Percentiles rank a stretch among this genome's conserved stretches.
These are phyloP conservation scores for Zalophus californianus DNA, from an alignment of 2,797 vertebrate genomes.

Conservation along the genomic window DNA sequence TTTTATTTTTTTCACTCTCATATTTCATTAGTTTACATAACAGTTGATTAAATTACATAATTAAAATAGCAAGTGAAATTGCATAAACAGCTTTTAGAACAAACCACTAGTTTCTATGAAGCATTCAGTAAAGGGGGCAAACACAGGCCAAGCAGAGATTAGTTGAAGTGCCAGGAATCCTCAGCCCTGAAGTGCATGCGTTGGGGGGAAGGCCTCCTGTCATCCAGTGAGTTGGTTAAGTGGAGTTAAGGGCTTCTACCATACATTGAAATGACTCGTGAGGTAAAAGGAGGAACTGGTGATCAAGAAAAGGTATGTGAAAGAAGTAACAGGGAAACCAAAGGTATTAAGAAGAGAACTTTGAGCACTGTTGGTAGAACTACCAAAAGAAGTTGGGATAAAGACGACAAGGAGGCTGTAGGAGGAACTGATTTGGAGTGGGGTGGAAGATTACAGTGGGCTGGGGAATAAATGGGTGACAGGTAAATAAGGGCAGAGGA, in stretches of 20 bases:
- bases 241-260: neutral
- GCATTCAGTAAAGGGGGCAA: neutral
- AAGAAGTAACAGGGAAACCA: neutral
- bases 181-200: neutral
- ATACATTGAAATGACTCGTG: neutral
- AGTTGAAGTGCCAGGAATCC: neutral
- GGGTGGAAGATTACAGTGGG: neutral
- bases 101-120: neutral
- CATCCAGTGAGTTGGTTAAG: neutral
- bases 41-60: constrained; percentile 13
- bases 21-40: constrained; percentile 21
- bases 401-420: neutral
- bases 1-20: neutral
- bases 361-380: neutral
- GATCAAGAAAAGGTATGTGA: neutral
- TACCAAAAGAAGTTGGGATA: neutral
- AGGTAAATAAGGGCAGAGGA: neutral
- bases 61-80: constrained; percentile 31
- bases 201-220: neutral
- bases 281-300: neutral
- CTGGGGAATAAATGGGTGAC: neutral
- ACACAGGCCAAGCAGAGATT: neutral
- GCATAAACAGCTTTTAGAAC: neutral
- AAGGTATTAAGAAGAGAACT: neutral
- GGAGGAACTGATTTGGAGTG: neutral